phyloP scores from a whole-genome alignment of 2,888 invertebrate genomes.

The Neoaliturus tenellus region DNA sequence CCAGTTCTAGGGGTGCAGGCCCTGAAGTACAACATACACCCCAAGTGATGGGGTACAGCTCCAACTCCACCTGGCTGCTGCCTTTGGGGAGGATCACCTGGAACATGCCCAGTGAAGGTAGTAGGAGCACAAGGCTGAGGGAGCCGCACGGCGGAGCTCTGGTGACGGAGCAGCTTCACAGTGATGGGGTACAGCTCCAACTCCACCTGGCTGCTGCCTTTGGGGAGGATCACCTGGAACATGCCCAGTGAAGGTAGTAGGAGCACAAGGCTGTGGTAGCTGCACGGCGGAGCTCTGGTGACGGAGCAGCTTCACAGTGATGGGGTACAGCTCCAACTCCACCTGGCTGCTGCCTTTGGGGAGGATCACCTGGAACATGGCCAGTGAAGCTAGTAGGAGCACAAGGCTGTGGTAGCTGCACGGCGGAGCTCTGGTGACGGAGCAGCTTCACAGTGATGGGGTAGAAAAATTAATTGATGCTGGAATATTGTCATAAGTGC shows the following conservation, averaged over 20 bases:
- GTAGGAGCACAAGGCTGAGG: no score
- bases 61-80: conserved; percentile 83
- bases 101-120: no score
- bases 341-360: conserved; percentile 80
- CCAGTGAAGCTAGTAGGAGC: no score
- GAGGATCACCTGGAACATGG: conserved; percentile 84
- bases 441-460: conserved; percentile 86
- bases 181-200: conserved; percentile 90
- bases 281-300: conserved; percentile 74
- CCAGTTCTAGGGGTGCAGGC: no score
- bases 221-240: conserved; percentile 84
- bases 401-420: conserved; percentile 54
- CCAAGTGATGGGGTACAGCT: conserved; percentile 94
- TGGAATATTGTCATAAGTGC: no score
- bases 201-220: conserved; percentile 81
- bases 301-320: conserved; percentile 84
- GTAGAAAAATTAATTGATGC: no score
- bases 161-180: conserved; percentile 85
- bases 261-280: conserved; percentile 48
- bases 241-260: no score
- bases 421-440: conserved; percentile 77
- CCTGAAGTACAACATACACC: no score
- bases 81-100: conserved; percentile 83
- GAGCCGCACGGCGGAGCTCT: conserved; percentile 67
- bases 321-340: conserved; percentile 90